Evolutionary conservation across 2,797 vertebrate genomes (phyloP).

Genomic region (Crenichthys baileyi): DNA sequence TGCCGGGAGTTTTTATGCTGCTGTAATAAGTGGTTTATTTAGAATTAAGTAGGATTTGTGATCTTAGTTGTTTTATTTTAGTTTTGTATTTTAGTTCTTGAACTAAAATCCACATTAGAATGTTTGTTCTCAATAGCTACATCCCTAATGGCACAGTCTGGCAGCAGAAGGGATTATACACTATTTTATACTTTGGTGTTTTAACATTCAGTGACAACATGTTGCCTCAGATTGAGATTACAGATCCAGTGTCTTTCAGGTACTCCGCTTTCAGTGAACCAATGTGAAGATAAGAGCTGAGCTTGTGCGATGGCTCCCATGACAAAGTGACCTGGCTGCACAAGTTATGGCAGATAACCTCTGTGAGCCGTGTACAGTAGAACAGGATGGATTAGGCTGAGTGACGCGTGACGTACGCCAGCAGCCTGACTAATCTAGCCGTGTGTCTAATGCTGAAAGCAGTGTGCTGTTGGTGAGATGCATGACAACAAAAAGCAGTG

Average conservation of each 20-base stretch:
- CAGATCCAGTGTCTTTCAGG: background rate
- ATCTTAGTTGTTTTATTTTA: too few species aligned
- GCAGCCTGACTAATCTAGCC: slow-evolving; percentile 65
- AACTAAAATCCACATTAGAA: too few species aligned
- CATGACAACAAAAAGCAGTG: slow-evolving; percentile 14
- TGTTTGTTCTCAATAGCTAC: too few species aligned
- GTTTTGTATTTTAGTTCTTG: too few species aligned
- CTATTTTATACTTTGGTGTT: background rate
- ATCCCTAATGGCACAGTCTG: too few species aligned
- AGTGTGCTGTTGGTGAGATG: slow-evolving; percentile 29
- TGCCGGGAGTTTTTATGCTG: too few species aligned
- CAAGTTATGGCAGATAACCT: slow-evolving; percentile 49
- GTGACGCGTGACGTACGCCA: slow-evolving; percentile 64
- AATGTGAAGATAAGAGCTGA: slow-evolving; percentile 19
- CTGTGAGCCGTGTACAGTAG: slow-evolving; percentile 54
- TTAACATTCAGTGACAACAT: background rate
- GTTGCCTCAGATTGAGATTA: background rate
- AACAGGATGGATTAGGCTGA: slow-evolving; percentile 71
- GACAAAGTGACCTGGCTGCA: slow-evolving; percentile 62
- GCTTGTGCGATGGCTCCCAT: slow-evolving; percentile 41
- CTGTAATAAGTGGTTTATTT: too few species aligned
- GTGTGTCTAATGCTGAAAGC: slow-evolving; percentile 35
- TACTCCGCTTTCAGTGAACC: background rate
- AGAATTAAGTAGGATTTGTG: too few species aligned
- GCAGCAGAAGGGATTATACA: background rate